Evolutionary conservation across 2,888 invertebrate genomes (phyloP), one percentile per base, ranked within the genome.

Genomic region (Petrophora chlorosata): DNA sequence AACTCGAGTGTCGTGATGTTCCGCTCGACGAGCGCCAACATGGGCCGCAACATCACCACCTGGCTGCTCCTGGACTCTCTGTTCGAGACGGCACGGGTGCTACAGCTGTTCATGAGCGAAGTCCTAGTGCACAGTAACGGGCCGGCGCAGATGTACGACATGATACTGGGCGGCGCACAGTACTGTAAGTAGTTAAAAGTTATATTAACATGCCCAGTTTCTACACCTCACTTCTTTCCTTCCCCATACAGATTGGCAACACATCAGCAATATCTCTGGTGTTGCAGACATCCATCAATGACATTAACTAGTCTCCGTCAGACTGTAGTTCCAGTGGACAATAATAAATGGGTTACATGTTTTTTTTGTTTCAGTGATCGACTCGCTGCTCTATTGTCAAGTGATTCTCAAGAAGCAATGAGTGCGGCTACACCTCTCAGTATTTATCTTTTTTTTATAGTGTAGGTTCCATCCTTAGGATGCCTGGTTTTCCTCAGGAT

Each of bases 371-470:
- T 22, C 87, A 90, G 89, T 90, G 70, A 43, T 89, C 72, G 89
- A 90, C 79, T 88, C 89, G 71, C 86, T 86, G 63, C 80, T 88
- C 46, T 89, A 88, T 70, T 89, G 88, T 60, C 89, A 90, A 63
- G 87, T 89, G 82, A 87, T 90, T 65, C 81, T 90, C 39, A 67
- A 79, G 53, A 88, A 87, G 75, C 88, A 86, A 71, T 73, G 71
- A 56, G 65, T 25, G 63, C 59, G 38, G 58, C 48, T 36, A 15
- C 42, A 7, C 39, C 43, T 19, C 16, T 22, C 23, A 14, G 15
- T 28, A 34, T 25, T 28, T 14, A 26, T 12, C 34, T 15, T 19
- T 30, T 30, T 38, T n/a, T 50, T 52, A 47, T 45, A 52, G 45
- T 49, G 47, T 42, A 42, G 47, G 42, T 15, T 22, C 3, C 38